Evolutionary conservation across 2,113 vertebrate species (phyloP), one percentile per base, ranked within the genome.

Genomic region (Solea solea): DNA sequence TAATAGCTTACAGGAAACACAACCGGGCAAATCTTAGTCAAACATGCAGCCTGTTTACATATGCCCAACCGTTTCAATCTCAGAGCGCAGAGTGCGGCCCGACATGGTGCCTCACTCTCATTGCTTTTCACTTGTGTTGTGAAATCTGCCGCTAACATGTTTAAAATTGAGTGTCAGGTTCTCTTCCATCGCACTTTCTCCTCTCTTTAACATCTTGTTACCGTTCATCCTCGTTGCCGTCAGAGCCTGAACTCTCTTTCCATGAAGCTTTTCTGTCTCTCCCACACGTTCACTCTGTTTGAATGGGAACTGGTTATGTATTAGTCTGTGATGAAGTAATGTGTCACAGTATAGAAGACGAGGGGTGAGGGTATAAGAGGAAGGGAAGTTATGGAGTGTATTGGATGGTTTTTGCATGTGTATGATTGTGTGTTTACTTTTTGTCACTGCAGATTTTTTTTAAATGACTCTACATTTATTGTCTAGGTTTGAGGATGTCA

Each of bases 11-110:
- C 72, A 69, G 76, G 79, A 77, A 86, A 86, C 84, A 87, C 76
- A 79, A 87, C 85, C 51, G 86, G 86, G 79, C 77, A 87, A 82
- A 85, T 84, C 89, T 86, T 75, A 76, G 82, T 85, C 81, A 89
- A 89, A 90, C 87, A 87, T 53, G 83, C 76, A 67, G 76, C 82
- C 81, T 90, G 90, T 91, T 90, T 91, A 90, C 87, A 91, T 79
- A 89, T 81, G 68, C 72, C 83, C 84, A 63, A 79, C 85, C 71
- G 86, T 82, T 92, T 83, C 90, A 90, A 90, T 92, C 83, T 89
- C 65, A 21, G 69, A 78, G 81, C 90, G 68, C 85, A 82, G 86
- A 84, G 86, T 86, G 85, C 2, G 64, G 56, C 89, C 66, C 88
- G 8, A 88, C 90, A 78, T 89, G 90, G 88, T 64, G 86, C 78